phyloP scores from a whole-genome alignment of 2,888 invertebrate species.

The Diaphora mendica region DNA sequence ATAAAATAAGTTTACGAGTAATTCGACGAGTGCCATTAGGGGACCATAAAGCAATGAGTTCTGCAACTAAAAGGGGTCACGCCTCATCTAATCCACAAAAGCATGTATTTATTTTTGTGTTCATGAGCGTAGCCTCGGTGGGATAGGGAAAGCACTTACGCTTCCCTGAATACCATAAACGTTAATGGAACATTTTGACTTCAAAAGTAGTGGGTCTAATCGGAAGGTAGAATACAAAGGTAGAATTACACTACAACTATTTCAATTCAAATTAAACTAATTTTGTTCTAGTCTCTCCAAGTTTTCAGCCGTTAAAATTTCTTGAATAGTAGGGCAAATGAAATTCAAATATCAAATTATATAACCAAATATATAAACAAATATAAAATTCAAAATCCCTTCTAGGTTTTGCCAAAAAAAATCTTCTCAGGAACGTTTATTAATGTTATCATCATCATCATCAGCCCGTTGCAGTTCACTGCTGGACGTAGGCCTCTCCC shows the following conservation, averaged over 20 bases:
- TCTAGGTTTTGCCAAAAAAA: too few relatives aligned
- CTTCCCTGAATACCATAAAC: not conserved
- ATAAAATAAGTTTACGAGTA: slow-evolving; percentile 41
- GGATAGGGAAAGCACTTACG: not conserved
- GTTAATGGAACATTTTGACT: not conserved
- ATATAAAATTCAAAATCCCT: too few relatives aligned
- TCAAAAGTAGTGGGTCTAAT: not conserved
- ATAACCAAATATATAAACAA: too few relatives aligned
- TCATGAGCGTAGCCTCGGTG: not conserved
- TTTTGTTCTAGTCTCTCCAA: not conserved
- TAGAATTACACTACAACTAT: not conserved
- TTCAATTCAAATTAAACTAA: not conserved
- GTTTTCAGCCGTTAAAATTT: not conserved
- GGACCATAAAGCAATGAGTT: slow-evolving; percentile 27
- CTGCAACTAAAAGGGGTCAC: slow-evolving; percentile 32
- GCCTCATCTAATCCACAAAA: slow-evolving; percentile 23
- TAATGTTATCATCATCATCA: not conserved
- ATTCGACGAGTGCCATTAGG: slow-evolving; percentile 21
- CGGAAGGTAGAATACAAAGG: not conserved
- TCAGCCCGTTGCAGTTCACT: too few relatives aligned
- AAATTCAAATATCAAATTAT: too few relatives aligned
- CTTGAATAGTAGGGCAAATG: not conserved
- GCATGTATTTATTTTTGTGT: slow-evolving; percentile 32
- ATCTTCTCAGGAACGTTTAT: not conserved
- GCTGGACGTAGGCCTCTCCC: too few relatives aligned